A percentile compares a stretch with the other conserved stretches of the same genome.
Conservation (phyloP, 2,797 vertebrate genomes). For the Scarus forsteni region DNA sequence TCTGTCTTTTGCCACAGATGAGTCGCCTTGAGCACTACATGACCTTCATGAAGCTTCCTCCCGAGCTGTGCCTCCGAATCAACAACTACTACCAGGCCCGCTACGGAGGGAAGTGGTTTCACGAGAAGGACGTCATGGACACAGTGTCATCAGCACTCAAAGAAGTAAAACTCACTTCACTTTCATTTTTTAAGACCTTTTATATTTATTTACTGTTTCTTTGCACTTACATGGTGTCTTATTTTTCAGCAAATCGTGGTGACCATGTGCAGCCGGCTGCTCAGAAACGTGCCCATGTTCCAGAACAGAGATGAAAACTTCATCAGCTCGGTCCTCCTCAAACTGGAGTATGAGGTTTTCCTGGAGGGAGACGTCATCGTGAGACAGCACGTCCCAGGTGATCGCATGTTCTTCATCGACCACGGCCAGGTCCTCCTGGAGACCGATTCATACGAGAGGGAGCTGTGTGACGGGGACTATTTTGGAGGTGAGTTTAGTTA, state of each 20-base stretch:
- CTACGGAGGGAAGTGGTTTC: conserved; percentile 83
- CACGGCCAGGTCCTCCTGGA: conserved; percentile 76
- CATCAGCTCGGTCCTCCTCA: conserved; percentile 65
- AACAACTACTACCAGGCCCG: conserved; percentile 84
- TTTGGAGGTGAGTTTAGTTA: conserved; percentile 76
- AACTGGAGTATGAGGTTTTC: conserved; percentile 77
- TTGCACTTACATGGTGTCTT: background rate
- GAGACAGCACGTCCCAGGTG: conserved; percentile 55
- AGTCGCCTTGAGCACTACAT: conserved; percentile 86
- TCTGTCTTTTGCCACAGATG: conserved; percentile 67
- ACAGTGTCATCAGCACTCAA: conserved; percentile 81
- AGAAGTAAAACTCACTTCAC: conserved; percentile 63
- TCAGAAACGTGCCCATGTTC: conserved; percentile 79
- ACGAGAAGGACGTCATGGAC: conserved; percentile 82
- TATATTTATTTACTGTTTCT: background rate
- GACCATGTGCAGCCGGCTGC: conserved; percentile 73
- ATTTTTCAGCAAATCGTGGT: conserved; percentile 73
- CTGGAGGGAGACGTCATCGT: conserved; percentile 73
- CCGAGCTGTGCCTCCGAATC: conserved; percentile 81
- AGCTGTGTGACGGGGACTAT: conserved; percentile 80
- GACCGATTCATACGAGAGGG: conserved; percentile 66
- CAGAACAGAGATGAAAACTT: conserved; percentile 74
- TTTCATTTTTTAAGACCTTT: too few species aligned
- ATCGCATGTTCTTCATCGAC: conserved; percentile 84
- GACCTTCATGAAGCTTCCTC: conserved; percentile 85